phyloP scores from a whole-genome alignment of 2,113 vertebrate genomes.

The Anhinga anhinga region DNA sequence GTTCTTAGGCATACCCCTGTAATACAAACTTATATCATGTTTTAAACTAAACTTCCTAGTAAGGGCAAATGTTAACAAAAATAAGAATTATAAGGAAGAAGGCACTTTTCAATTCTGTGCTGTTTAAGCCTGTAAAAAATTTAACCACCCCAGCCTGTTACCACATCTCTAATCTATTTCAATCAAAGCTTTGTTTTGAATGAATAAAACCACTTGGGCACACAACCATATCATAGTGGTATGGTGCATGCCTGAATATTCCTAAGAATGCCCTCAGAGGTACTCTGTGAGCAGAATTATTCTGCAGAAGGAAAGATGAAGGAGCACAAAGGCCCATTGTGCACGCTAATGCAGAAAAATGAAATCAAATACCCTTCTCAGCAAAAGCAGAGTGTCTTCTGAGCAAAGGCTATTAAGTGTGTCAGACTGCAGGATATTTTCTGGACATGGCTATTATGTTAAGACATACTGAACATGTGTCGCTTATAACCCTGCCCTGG shows the following conservation, averaged over 20 bases:
- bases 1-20: not conserved
- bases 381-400: not conserved
- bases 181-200: constrained; percentile 14
- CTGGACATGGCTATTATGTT: constrained; percentile 41
- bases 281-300: constrained; percentile 7
- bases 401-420: constrained; percentile 6
- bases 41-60: not conserved
- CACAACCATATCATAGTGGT: not conserved
- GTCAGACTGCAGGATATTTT: constrained; percentile 20
- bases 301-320: not conserved
- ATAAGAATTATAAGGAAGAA: not conserved
- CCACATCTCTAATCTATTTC: not conserved
- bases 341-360: not conserved
- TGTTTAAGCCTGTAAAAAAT: not conserved
- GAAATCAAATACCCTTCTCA: not conserved
- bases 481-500: constrained; percentile 30
- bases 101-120: not conserved
- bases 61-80: not conserved
- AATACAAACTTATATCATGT: not conserved
- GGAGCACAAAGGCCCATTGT: not conserved
- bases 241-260: not conserved
- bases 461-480: constrained; percentile 38
- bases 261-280: not conserved
- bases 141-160: not conserved
- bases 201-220: not conserved